Conservation (phyloP, 2,113 vertebrate species). For the Microtus oregoni region DNA sequence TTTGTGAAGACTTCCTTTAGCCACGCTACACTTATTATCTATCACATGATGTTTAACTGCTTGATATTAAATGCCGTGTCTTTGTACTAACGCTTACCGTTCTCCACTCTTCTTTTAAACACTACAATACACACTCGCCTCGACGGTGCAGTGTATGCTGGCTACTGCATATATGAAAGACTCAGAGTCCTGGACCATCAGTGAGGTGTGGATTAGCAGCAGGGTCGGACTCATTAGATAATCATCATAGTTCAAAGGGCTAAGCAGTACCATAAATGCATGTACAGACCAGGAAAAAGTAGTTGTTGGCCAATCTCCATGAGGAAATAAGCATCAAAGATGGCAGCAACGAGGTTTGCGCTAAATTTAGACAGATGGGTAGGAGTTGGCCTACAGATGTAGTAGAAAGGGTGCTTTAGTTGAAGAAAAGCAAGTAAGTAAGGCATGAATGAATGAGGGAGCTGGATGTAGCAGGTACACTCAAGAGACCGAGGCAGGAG, state of each 20-base stretch:
- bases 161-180: neutral
- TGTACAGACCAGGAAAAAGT: neutral
- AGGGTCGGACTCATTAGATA: neutral
- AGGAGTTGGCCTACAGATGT: neutral
- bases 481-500: neutral
- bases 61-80: neutral
- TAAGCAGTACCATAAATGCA: neutral
- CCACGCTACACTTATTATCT: neutral
- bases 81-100: neutral
- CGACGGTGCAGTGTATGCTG: neutral
- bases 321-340: neutral
- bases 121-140: conserved; percentile 21
- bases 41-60: neutral
- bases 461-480: neutral
- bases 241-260: neutral
- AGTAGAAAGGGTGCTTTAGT: neutral
- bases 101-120: neutral
- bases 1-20: neutral
- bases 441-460: neutral
- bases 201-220: conserved; percentile 45
- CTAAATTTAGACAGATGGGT: conserved; percentile 47
- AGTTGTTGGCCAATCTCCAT: neutral
- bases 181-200: conserved; percentile 18
- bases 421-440: conserved; percentile 39
- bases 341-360: neutral